Evolutionary conservation across 2,113 vertebrate genomes (phyloP), one percentile per base, ranked within the genome.

Genomic region (Catagonus wagneri): DNA sequence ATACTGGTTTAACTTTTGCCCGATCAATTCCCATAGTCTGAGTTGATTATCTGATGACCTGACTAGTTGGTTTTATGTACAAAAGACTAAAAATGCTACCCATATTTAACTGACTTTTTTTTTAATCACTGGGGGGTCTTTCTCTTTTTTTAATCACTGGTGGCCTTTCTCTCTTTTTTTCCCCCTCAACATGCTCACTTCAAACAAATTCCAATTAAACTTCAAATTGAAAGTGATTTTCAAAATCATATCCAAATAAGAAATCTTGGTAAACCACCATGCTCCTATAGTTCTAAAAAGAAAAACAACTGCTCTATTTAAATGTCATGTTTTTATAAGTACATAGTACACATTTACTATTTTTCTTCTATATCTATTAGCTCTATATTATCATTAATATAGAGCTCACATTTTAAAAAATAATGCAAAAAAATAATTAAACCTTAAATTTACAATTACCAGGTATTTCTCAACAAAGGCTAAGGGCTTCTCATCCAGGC

Each of bases 201-300:
- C 61, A 13, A 81, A 29, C 56, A 78, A 50, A 50, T 75, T 83
- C 90, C 89, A 94, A 34, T 68, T 84, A 75, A 58, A n/a, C 69
- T 90, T 79, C 76, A 71, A 60, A 27, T 22, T 36, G 54, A 86
- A 93, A 79, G 7, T 27, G 3, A 23, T 29, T 80, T 97, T 95
- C 90, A 69, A 95, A 85, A 56, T 83, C 36, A 36, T 36, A 91
- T 36, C 74, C 65, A 69, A 83, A 15, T 79, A 83, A 92, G 68
- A 95, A 65, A 54, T 44, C 16, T 29, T 32, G 11, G 12, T 75
- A 63, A 17, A 89, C 63, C 15, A 80, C 12, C 39, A 52, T 13
- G 8, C 3, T 86, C 19, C 29, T 83, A 5, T 22, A 83, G 74
- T 87, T 23, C 32, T 63, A 56, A n/a, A 66, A 44, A 66, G 25